These are phyloP conservation scores for Hypotaenidia okinawae DNA, from an alignment of 2,797 vertebrate species.

Conservation along the genomic window DNA sequence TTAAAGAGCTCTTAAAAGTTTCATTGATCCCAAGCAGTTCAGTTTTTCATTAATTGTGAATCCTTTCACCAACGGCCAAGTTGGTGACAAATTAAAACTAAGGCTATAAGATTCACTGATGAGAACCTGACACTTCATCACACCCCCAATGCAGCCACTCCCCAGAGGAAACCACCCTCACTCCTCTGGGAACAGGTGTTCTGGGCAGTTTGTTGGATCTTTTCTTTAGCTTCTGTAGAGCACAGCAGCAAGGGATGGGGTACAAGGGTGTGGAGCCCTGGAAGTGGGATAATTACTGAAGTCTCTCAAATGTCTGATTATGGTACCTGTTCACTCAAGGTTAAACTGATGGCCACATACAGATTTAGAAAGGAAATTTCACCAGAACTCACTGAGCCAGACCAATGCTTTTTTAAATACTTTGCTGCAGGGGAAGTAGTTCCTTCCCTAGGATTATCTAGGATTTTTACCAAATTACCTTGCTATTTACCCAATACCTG, in stretches of 20 bases:
- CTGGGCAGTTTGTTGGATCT: not conserved
- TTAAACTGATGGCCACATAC: not conserved
- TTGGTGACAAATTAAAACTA: not conserved
- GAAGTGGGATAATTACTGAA: not conserved
- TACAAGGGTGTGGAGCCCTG: too few relatives aligned
- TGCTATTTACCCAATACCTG: not conserved
- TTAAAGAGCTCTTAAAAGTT: not conserved
- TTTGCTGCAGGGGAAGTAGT: not conserved
- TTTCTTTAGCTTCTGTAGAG: not conserved
- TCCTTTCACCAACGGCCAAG: not conserved
- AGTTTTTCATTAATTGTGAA: not conserved
- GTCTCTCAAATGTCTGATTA: not conserved
- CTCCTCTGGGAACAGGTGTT: not conserved
- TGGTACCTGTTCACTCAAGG: not conserved
- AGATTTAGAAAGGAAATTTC: not conserved
- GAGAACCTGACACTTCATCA: not conserved
- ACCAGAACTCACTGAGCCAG: not conserved
- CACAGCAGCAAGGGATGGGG: not conserved
- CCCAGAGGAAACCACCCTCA: not conserved
- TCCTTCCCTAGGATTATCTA: not conserved
- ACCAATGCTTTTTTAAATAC: not conserved
- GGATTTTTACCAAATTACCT: not conserved
- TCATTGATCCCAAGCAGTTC: not conserved
- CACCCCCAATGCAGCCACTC: not conserved
- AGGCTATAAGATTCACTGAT: not conserved